Evolutionary conservation across 2,888 invertebrate species (phyloP).

Genomic region (Thereva nobilitata): DNA sequence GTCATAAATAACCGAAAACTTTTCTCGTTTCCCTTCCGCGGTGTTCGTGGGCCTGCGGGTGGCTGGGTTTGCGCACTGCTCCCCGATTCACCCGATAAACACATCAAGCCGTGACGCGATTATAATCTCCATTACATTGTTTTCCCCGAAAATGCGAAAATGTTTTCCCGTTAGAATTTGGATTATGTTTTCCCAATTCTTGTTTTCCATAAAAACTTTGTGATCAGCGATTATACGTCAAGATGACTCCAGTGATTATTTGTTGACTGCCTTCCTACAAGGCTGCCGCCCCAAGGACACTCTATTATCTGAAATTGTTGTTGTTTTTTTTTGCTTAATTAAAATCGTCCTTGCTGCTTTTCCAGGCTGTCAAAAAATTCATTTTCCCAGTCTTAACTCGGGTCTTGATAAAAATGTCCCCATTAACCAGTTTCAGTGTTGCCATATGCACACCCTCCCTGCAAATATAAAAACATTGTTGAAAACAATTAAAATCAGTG

Average conservation of each 20-base stretch:
- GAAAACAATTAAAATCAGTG: too few species aligned
- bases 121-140: slow-evolving; percentile 15
- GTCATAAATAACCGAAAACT: slow-evolving; percentile 26
- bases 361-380: too few species aligned
- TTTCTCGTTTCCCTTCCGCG: slow-evolving; percentile 27
- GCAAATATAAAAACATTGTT: too few species aligned
- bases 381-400: too few species aligned
- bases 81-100: slow-evolving; percentile 6
- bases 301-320: too few species aligned
- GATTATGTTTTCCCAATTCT: slow-evolving; percentile 25
- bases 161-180: slow-evolving; percentile 25
- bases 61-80: too few species aligned
- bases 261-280: slow-evolving; percentile 4
- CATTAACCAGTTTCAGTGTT: too few species aligned
- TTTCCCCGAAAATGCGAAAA: slow-evolving; percentile 9
- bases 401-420: too few species aligned
- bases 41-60: background rate
- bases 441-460: too few species aligned
- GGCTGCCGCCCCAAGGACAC: too few species aligned
- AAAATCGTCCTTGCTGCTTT: too few species aligned
- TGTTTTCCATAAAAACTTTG: slow-evolving; percentile 12
- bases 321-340: too few species aligned
- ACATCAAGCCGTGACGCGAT: slow-evolving; percentile 24
- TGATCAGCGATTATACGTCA: slow-evolving; percentile 17
- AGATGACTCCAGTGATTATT: slow-evolving; percentile 21